phyloP scores from a whole-genome alignment of 1,140 invertebrate genomes.

The Ridgeia piscesae region DNA sequence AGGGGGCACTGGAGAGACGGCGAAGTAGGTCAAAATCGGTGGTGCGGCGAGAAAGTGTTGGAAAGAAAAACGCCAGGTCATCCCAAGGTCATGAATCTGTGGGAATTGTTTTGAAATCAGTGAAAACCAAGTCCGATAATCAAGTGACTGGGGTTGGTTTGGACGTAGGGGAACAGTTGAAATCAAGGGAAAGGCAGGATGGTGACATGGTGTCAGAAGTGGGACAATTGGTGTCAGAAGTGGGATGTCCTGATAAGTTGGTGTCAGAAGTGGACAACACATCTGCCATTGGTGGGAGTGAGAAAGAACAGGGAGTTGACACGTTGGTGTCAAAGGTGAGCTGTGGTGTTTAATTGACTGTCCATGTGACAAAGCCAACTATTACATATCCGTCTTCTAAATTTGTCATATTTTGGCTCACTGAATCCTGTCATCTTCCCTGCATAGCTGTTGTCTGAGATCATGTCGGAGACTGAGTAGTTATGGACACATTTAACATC shows the following conservation, averaged over 20 bases:
- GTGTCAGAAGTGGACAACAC: not conserved
- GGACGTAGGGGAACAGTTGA: not conserved
- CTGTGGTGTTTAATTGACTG: not conserved
- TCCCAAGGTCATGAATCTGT: too few species aligned
- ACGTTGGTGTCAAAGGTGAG: not conserved
- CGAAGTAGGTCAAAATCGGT: not conserved
- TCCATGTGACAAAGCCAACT: not conserved
- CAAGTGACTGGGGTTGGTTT: not conserved
- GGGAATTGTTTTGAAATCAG: not conserved
- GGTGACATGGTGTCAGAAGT: not conserved
- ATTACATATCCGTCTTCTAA: not conserved
- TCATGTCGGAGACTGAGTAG: not conserved
- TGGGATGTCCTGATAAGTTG: not conserved
- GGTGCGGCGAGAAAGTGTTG: not conserved
- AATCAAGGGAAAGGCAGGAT: not conserved
- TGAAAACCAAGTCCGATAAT: not conserved
- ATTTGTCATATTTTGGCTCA: not conserved
- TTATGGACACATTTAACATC: not conserved
- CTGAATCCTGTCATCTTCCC: not conserved
- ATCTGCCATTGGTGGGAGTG: not conserved
- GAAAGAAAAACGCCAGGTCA: not conserved
- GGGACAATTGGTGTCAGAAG: not conserved
- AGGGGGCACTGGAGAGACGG: not conserved
- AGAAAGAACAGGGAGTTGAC: not conserved
- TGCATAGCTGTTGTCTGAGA: not conserved